A percentile compares a stretch with the other conserved stretches of the same genome.
Evolutionary conservation across 2,797 vertebrate species (phyloP).

Genomic region (Gadopsis bispinosus): DNA sequence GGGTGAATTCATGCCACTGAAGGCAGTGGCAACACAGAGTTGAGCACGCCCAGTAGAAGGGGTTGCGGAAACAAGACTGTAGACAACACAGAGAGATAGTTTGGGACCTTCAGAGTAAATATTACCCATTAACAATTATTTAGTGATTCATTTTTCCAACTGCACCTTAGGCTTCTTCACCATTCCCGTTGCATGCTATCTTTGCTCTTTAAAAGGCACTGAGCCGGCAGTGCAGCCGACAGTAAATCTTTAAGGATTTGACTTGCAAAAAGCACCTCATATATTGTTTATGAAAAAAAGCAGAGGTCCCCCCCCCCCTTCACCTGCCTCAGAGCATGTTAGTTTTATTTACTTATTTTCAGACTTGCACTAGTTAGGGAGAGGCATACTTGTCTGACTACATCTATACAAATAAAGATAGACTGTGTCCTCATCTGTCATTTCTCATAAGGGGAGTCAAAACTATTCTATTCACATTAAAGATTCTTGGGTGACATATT

Average conservation of each 20-base stretch:
- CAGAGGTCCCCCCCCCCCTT: constrained; percentile 86
- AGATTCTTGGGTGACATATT: constrained; percentile 96
- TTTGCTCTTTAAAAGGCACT: constrained; percentile 77
- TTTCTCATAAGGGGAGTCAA: constrained; percentile 97
- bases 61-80: constrained; percentile 35
- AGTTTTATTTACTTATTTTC: constrained; percentile 97
- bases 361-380: constrained; percentile 94
- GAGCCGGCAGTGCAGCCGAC: constrained; percentile 60
- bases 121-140: constrained; percentile 67
- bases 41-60: constrained; percentile 44
- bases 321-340: constrained; percentile 81
- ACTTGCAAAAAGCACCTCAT: constrained; percentile 99
- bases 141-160: constrained; percentile 74
- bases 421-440: constrained; percentile 95
- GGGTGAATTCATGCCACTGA: constrained; percentile 43
- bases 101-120: constrained; percentile 67
- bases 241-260: constrained; percentile 92
- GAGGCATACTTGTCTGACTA: constrained; percentile 92
- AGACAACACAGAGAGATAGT: constrained; percentile 26
- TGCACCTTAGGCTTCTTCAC: constrained; percentile 42
- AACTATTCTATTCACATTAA: constrained; percentile 96
- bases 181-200: constrained; percentile 67
- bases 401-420: constrained; percentile 96
- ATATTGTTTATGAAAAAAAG: constrained; percentile 95
- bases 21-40: constrained; percentile 36